Evolutionary conservation across 2,797 vertebrate genomes (phyloP).

Genomic region (Lacerta viridis): DNA sequence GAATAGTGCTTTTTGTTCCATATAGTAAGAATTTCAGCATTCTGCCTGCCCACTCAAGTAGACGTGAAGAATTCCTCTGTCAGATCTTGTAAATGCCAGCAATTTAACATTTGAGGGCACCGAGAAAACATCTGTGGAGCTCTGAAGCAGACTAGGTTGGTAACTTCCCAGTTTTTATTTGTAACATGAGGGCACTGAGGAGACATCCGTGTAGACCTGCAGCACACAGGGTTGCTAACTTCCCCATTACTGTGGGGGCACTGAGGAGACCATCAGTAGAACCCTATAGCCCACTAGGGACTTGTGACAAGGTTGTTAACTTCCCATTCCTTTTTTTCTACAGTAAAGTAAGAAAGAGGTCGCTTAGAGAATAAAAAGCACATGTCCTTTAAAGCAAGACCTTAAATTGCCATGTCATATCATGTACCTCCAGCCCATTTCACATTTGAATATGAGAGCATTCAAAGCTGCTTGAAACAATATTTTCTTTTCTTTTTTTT

Average conservation of each 20-base stretch:
- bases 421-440: slow-evolving; percentile 17
- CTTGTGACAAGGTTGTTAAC: background rate
- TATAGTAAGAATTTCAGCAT: slow-evolving; percentile 87
- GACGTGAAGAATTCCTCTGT: slow-evolving; percentile 81
- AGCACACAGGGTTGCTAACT: no score
- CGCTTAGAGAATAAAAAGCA: background rate
- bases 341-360: slow-evolving; percentile 12
- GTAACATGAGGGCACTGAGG: background rate
- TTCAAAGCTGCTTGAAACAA: background rate
- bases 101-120: slow-evolving; percentile 70
- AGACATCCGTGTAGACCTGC: slow-evolving; percentile 46
- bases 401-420: slow-evolving; percentile 9
- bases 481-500: slow-evolving; percentile 19
- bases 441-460: background rate
- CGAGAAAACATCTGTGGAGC: slow-evolving; percentile 47
- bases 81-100: slow-evolving; percentile 73
- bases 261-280: no score
- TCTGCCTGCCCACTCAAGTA: slow-evolving; percentile 77
- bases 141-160: no score
- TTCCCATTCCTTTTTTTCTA: background rate
- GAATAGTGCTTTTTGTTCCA: slow-evolving; percentile 90
- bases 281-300: background rate
- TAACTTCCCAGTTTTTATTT: no score
- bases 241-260: no score
- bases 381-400: background rate